Evolutionary conservation across 2,888 invertebrate genomes (phyloP).

Genomic region (Protula sp.): DNA sequence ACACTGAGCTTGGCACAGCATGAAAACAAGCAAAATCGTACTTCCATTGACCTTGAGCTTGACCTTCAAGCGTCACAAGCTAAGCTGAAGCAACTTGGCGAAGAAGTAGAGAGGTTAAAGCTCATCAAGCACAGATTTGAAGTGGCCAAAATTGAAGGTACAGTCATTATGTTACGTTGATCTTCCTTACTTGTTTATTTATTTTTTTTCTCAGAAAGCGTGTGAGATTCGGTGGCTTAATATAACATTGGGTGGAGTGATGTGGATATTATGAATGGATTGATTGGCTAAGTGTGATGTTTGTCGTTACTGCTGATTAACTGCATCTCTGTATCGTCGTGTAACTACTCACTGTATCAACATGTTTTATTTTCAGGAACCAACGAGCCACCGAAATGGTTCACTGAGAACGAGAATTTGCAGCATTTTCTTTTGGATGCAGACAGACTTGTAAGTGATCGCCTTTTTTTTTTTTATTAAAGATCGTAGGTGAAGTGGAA

Average conservation of each 20-base stretch:
- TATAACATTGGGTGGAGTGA: no score
- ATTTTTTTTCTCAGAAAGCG: no score
- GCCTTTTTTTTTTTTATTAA: not conserved
- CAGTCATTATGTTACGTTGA: not conserved
- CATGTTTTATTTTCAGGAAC: no score
- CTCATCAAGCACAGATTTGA: conserved; percentile 75
- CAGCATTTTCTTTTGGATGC: conserved; percentile 57
- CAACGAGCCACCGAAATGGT: conserved; percentile 76
- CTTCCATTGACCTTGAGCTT: conserved; percentile 84
- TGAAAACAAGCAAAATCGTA: conserved; percentile 61
- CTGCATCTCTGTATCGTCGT: no score
- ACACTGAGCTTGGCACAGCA: no score
- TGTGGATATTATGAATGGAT: no score
- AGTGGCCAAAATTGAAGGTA: conserved; percentile 62
- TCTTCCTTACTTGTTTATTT: not conserved
- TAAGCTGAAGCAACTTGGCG: conserved; percentile 72
- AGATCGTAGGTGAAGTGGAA: no score
- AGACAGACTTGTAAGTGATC: conserved; percentile 44
- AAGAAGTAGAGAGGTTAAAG: conserved; percentile 75
- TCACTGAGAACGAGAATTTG: conserved; percentile 80
- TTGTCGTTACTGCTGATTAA: no score
- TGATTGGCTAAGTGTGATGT: no score
- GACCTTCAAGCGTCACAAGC: conserved; percentile 89
- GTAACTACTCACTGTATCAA: no score
- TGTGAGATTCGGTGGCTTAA: no score